Evolutionary conservation across 2,113 vertebrate genomes (phyloP).

Genomic region (Onychostoma macrolepis): DNA sequence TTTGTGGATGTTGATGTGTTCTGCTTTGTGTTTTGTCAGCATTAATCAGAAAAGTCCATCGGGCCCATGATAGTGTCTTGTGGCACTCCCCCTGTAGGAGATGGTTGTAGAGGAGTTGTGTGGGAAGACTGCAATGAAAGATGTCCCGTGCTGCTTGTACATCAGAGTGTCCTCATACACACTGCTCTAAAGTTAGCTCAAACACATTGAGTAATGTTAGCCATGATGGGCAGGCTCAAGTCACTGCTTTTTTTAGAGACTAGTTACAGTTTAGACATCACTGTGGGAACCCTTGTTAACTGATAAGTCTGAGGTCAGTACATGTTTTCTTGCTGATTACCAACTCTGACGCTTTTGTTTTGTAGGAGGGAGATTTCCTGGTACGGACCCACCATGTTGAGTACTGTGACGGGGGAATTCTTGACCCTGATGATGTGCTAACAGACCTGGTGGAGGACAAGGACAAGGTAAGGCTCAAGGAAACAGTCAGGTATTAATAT

Average conservation of each 20-base stretch:
- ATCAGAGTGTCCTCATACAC: background rate
- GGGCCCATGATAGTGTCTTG: background rate
- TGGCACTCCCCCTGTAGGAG: background rate
- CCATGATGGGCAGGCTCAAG: background rate
- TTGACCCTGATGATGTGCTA: constrained; percentile 96
- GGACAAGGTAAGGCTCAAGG: constrained; percentile 86
- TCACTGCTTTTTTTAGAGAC: background rate
- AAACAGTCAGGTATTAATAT: background rate
- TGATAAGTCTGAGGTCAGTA: constrained; percentile 24
- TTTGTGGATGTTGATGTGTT: constrained; percentile 9
- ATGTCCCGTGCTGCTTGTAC: background rate
- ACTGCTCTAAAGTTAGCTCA: background rate
- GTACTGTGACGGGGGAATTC: constrained; percentile 94
- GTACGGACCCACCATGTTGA: constrained; percentile 95
- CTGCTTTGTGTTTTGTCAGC: background rate
- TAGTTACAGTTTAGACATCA: background rate
- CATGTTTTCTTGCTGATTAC: constrained; percentile 19
- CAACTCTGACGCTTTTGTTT: constrained; percentile 17
- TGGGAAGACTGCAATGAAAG: background rate
- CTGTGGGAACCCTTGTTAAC: constrained; percentile 28
- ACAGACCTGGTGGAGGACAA: constrained; percentile 96
- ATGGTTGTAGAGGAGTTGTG: background rate
- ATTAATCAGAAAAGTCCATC: constrained; percentile 10
- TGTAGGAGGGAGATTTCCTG: constrained; percentile 87
- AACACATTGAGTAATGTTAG: background rate